Evolutionary conservation across 2,888 invertebrate species (phyloP).

Genomic region (Chloromyia formosa): DNA sequence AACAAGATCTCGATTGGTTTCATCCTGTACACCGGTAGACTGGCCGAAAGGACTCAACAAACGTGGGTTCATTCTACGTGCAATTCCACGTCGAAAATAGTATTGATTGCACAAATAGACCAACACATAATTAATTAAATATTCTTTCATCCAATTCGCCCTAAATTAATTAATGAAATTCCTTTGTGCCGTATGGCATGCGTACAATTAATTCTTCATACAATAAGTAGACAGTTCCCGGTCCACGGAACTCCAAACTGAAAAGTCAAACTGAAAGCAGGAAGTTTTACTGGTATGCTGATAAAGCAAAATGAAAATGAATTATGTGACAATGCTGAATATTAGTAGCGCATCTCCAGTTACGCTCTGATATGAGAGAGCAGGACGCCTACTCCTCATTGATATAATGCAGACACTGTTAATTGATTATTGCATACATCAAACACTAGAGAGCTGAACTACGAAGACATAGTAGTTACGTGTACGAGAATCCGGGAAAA

Average conservation of each 20-base stretch:
- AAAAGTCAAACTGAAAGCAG: no score
- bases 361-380: no score
- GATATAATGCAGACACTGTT: background rate
- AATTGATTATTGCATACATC: conserved; percentile 1
- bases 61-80: no score
- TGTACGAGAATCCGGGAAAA: no score
- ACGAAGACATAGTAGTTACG: background rate
- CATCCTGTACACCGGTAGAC: no score
- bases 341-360: background rate
- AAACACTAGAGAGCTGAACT: background rate
- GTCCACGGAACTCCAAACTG: background rate
- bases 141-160: background rate
- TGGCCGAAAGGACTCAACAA: no score
- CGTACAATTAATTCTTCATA: background rate
- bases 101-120: no score
- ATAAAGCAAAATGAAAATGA: background rate
- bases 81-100: no score
- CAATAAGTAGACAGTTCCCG: background rate
- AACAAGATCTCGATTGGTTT: no score
- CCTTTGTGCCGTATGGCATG: background rate
- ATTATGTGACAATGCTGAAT: background rate
- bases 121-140: background rate
- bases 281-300: background rate
- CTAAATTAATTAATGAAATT: conserved; percentile 1
- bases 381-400: background rate